Percentiles rank a stretch among this genome's conserved stretches.
These are phyloP conservation scores for Oxytorus armatus DNA, from an alignment of 2,888 invertebrate genomes.

Conservation along the genomic window DNA sequence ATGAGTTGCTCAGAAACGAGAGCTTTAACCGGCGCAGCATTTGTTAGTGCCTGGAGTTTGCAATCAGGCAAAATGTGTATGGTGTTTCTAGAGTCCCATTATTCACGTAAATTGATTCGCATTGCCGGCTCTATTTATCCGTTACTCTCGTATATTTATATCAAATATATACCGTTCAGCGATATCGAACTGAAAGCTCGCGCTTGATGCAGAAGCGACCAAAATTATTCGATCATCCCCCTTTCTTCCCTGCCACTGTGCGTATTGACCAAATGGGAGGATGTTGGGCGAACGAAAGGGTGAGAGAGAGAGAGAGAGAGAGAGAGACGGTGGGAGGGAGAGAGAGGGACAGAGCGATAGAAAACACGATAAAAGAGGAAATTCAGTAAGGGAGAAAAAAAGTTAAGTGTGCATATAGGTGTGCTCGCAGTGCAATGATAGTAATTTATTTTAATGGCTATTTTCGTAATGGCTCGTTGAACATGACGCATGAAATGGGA, in stretches of 20 bases:
- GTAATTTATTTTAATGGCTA: slow-evolving; percentile 83
- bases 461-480: slow-evolving; percentile 82
- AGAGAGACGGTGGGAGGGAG: slow-evolving; percentile 27
- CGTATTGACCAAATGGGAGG: too few relatives aligned
- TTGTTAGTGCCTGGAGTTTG: slow-evolving; percentile 38
- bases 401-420: too few relatives aligned
- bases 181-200: slow-evolving; percentile 45
- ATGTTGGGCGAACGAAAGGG: too few relatives aligned
- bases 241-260: too few relatives aligned
- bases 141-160: slow-evolving; percentile 67
- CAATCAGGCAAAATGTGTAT: slow-evolving; percentile 34
- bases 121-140: slow-evolving; percentile 76
- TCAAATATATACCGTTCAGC: slow-evolving; percentile 47
- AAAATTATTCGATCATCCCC: too few relatives aligned
- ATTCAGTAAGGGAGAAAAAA: slow-evolving; percentile 19
- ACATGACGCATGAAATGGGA: slow-evolving; percentile 73
- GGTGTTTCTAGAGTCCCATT: slow-evolving; percentile 70
- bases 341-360: slow-evolving; percentile 33
- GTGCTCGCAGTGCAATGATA: slow-evolving; percentile 72
- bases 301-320: slow-evolving; percentile 9
- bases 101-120: slow-evolving; percentile 81
- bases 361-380: slow-evolving; percentile 41
- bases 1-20: background rate
- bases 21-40: slow-evolving; percentile 15
- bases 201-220: too few relatives aligned